phyloP scores from a whole-genome alignment of 2,888 invertebrate genomes.

The Crepidodera aurea region DNA sequence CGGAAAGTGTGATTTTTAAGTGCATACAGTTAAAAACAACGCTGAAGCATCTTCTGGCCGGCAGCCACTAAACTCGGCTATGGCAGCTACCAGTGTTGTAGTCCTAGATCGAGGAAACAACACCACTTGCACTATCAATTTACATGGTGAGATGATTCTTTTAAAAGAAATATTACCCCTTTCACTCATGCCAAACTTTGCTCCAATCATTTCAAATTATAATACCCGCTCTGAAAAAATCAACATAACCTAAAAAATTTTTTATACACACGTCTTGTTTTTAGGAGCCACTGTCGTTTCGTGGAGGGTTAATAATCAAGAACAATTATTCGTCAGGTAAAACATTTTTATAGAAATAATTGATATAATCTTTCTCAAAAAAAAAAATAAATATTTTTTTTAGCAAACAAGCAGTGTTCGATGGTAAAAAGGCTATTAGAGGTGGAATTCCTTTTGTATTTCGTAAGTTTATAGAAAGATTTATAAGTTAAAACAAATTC shows the following conservation, averaged over 20 bases:
- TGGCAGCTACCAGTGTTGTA: constrained; percentile 92
- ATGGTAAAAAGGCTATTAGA: constrained; percentile 94
- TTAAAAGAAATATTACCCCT: constrained; percentile 4
- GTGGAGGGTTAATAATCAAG: constrained; percentile 95
- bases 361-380: too few relatives aligned
- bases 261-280: constrained; percentile 48
- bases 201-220: constrained; percentile 16
- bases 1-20: constrained; percentile 53
- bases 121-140: constrained; percentile 95
- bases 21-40: constrained; percentile 52
- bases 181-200: constrained; percentile 23
- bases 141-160: constrained; percentile 79
- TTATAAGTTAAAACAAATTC: too few relatives aligned
- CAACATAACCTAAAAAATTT: constrained; percentile 51
- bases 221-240: constrained; percentile 42
- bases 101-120: constrained; percentile 95
- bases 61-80: constrained; percentile 41
- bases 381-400: too few relatives aligned
- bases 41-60: constrained; percentile 57
- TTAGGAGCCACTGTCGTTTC: constrained; percentile 95
- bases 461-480: constrained; percentile 81
- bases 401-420: constrained; percentile 95
- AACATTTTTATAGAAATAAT: constrained; percentile 44
- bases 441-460: constrained; percentile 97
- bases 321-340: constrained; percentile 96